A percentile compares a stretch with the other conserved stretches of the same genome.
These are phyloP conservation scores for Simalia tracyae DNA, from an alignment of 2,797 vertebrate genomes.

Conservation along the genomic window DNA sequence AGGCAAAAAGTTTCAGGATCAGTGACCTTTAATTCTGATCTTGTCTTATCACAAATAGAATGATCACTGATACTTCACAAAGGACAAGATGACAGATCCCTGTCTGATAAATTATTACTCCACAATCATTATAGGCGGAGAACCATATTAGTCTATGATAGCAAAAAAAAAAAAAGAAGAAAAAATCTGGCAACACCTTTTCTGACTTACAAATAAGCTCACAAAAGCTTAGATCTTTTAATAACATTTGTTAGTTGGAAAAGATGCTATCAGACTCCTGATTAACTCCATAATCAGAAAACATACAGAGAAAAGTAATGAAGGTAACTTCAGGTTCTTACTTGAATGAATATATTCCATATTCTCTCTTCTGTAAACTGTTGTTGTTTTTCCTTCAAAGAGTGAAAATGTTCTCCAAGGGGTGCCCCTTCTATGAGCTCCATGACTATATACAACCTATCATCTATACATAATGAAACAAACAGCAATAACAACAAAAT, in stretches of 20 bases:
- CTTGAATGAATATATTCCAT: conserved; percentile 92
- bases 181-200: background rate
- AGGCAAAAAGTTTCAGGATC: background rate
- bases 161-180: background rate
- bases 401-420: conserved; percentile 84
- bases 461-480: conserved; percentile 69
- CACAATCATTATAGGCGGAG: background rate
- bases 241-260: background rate
- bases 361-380: conserved; percentile 85
- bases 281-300: background rate
- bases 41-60: background rate
- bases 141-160: background rate
- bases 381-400: conserved; percentile 87
- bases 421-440: conserved; percentile 88
- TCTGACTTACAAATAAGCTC: background rate
- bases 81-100: background rate
- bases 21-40: background rate
- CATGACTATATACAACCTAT: conserved; percentile 89
- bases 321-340: conserved; percentile 50
- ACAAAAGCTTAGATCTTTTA: background rate
- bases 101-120: background rate
- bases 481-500: background rate
- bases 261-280: background rate
- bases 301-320: background rate
- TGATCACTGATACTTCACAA: background rate